Percentiles rank a stretch among this genome's conserved stretches.
Conservation (phyloP, 2,888 invertebrate species). For the Monoplex corrugatus region DNA sequence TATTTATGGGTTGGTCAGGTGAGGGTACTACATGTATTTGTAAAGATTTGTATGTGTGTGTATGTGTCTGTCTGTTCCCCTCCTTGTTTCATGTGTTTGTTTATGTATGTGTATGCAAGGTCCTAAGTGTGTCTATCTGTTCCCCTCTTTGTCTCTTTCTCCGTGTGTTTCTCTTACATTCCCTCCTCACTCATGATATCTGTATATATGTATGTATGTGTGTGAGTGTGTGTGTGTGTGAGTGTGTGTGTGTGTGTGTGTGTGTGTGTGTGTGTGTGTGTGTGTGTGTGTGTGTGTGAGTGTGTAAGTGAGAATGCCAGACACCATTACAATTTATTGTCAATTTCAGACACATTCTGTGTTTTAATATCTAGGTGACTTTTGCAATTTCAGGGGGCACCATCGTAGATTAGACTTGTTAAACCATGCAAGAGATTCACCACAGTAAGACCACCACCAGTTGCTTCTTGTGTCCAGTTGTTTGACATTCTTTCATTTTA, state of each 20-base stretch:
- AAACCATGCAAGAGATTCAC: conserved; percentile 56
- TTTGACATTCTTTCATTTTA: not conserved
- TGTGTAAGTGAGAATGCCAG: too few relatives aligned
- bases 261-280: not conserved
- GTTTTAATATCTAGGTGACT: not conserved
- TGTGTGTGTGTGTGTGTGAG: not conserved
- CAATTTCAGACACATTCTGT: too few relatives aligned
- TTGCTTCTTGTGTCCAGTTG: not conserved
- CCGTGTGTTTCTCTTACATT: not conserved
- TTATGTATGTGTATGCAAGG: not conserved
- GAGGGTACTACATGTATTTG: not conserved
- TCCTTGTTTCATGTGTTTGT: too few relatives aligned
- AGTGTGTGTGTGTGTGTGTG: not conserved
- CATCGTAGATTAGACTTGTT: conserved; percentile 77
- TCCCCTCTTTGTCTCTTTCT: not conserved
- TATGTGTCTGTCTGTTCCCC: not conserved
- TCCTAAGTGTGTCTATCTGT: not conserved
- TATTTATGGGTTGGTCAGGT: too few relatives aligned
- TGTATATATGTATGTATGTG: not conserved
- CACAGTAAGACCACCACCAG: conserved; percentile 41
- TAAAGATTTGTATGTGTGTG: not conserved
- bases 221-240: not conserved
- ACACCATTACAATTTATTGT: not conserved
- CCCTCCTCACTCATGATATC: too few relatives aligned
- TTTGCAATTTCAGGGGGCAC: conserved; percentile 78